Evolutionary conservation across 1,140 invertebrate species (phyloP), one percentile per base, ranked within the genome.

Genomic region (Grapholita molesta): DNA sequence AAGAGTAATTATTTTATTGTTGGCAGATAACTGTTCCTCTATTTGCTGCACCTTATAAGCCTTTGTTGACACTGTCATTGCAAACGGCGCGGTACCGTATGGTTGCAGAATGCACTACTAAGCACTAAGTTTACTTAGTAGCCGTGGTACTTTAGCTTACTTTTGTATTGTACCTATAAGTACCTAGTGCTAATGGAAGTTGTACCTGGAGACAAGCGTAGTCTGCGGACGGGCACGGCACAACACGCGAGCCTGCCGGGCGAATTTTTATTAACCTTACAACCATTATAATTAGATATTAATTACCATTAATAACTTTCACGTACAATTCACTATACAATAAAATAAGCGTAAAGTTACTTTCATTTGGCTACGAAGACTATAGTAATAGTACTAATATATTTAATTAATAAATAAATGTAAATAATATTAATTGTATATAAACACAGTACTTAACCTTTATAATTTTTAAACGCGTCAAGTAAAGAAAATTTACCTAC

Each of bases 211-310:
- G 28, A 4, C 28, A 30, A 30, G 18, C 18, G 42, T 21, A 15
- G 24, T 61, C 55, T 30, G n/a, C 0, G 52, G 23, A 2, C 32
- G 25, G 55, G 55, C 55, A 28, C 25, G 28, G 25, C 25, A 12
- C 23, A 25, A 7, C 55, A 61, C 55, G 55, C 25, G 55, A 61
- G 12, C 28, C 32, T 15, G 24, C 15, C 5, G 30, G 18, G 24
- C 28, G 24, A 21, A 61, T 18, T 61, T 61, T 61, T 61, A 61
- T 61, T 48, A 48, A 48, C 15, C 15, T 21, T 21, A 61, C 25
- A 25, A 28, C 55, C n/a, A 25, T 61, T 57, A 32, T 32, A 61
- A n/a, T 25, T 25, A 32, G 55, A 61, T 61, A 32, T 61, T 61
- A 61, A 61, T 61, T 25, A 32, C 55, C 8, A 15, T 28, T 61